Base-by-base conservation (phyloP, 2,888 invertebrate genomes). In the Synergus itoensis region DNA sequence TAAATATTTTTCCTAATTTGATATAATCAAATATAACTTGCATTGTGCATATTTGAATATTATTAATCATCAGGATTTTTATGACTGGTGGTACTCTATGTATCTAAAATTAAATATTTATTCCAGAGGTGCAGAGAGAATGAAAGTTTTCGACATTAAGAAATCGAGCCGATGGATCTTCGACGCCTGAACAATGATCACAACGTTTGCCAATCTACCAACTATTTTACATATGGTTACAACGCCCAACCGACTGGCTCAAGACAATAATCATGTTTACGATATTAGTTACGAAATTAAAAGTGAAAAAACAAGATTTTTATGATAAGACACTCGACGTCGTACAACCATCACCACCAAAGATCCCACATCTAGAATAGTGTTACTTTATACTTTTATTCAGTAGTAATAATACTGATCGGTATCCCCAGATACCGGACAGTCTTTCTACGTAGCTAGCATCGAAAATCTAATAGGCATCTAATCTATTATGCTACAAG, bases 261-360 rank as follows among this genome's bases (percentile, higher is more conserved):
- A 85, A 84, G 82, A 81, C 82, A 81, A 83, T 84, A 69, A 81
- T 79, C 21, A 60, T 11, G 69, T 80, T 36, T 84, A 83, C 78
- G 80, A 21, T 18, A 79, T 83, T 81, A 63, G 77, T 81, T 78
- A 80, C n/a, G 79, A 80, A 77, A 79, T 81, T 78, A 80, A 80
- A 75, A 82, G 76, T 78, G 60, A 80, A 81, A 81, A 79, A 76
- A 62, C 79, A 80, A 81, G 80, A 80, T 75, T 60, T 78, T 85
- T 84, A 85, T 60, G 21, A 60, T 86, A 87, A 84, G 79, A 83
- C 85, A 88, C 85, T 87, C 85, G 87, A 87, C 87, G 88, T 88
- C 87, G 88, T 87, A 89, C 87, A 90, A 91, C 90, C 90, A 90
- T 91, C 90, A 91, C 90, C 90, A 91, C 90, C 90, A 90, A 90